A percentile compares a stretch with the other conserved stretches of the same genome.
Conservation (phyloP, 2,113 vertebrate genomes). For the Cettia cetti region DNA sequence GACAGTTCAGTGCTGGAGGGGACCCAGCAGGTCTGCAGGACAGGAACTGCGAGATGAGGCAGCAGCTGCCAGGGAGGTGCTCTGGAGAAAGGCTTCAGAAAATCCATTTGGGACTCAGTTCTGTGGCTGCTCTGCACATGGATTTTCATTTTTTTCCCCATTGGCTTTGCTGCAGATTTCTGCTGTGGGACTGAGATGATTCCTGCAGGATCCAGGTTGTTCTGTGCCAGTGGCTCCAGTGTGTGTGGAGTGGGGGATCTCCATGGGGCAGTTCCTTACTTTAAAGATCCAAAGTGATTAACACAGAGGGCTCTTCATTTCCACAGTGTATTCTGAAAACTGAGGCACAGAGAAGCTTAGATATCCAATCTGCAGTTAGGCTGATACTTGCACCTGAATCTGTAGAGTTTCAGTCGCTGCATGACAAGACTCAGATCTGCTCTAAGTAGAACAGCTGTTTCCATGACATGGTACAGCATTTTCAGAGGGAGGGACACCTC, state of each 20-base stretch:
- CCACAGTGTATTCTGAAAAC: background rate
- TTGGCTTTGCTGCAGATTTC: background rate
- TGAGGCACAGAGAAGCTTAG: background rate
- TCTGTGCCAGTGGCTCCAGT: accelerated
- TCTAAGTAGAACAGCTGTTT: background rate
- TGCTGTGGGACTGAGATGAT: background rate
- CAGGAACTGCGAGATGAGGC: background rate
- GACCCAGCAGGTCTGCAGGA: background rate
- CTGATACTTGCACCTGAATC: background rate
- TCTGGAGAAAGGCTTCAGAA: background rate
- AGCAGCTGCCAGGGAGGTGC: constrained; percentile 19
- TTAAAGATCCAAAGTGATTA: background rate
- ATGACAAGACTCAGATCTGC: background rate
- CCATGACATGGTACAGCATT: background rate
- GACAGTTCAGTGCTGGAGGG: background rate
- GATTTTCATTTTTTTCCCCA: background rate
- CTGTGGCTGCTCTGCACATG: background rate
- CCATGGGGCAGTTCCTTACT: background rate
- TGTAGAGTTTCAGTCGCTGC: background rate
- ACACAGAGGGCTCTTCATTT: background rate
- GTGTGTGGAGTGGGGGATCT: background rate
- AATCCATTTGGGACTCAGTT: background rate
- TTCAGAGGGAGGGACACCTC: background rate
- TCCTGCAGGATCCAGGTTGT: background rate
- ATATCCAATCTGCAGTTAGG: background rate